phyloP scores from a whole-genome alignment of 2,113 vertebrate genomes.

The Grus americana region DNA sequence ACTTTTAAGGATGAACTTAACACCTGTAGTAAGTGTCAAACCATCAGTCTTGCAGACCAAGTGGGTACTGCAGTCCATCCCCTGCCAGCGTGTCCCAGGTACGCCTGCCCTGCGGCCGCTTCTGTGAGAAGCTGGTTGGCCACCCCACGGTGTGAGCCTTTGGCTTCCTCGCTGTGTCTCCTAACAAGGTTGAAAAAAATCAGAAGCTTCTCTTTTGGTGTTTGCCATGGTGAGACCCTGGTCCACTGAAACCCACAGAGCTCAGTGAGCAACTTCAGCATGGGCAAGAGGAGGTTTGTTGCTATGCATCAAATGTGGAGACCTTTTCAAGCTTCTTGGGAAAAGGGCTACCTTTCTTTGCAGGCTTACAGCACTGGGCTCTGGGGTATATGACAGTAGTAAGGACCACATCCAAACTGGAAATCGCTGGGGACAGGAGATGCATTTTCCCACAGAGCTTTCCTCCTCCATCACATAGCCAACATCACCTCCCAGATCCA shows the following conservation, averaged over 20 bases:
- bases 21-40: neutral
- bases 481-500: neutral
- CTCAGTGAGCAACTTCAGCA: neutral
- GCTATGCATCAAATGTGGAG: neutral
- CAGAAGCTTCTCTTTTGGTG: neutral
- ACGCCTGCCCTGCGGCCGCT: fast-evolving
- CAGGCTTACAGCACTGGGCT: neutral
- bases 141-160: fast-evolving
- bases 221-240: neutral
- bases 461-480: neutral
- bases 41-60: neutral
- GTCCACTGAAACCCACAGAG: neutral
- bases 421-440: neutral
- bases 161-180: neutral
- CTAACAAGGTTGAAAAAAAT: neutral
- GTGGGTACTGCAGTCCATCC: fast-evolving
- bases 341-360: neutral
- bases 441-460: neutral
- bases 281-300: neutral
- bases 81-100: neutral
- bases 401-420: neutral
- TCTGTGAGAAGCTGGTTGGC: neutral
- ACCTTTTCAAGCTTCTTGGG: neutral
- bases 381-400: neutral
- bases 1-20: neutral